These are phyloP conservation scores for Lophotis ruficrista DNA, from an alignment of 2,113 vertebrate genomes.

Conservation along the genomic window DNA sequence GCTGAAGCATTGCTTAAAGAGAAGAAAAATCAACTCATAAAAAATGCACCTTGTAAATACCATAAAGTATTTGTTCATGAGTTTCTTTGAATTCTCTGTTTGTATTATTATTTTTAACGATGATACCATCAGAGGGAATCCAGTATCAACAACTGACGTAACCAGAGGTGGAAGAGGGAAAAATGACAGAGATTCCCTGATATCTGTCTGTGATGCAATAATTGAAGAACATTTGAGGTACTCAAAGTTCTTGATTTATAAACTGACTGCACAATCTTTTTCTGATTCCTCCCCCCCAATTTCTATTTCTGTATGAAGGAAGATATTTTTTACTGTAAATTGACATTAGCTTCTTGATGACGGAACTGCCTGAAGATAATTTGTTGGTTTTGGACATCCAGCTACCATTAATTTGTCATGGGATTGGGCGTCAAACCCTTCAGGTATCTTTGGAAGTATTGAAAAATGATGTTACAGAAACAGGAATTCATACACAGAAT, in stretches of 20 bases:
- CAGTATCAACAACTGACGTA: neutral
- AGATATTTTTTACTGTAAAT: neutral
- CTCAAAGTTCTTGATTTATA: neutral
- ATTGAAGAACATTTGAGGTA: neutral
- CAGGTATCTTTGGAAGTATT: neutral
- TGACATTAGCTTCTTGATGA: neutral
- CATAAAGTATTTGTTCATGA: constrained; percentile 33
- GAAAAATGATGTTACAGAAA: neutral
- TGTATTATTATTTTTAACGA: constrained; percentile 35
- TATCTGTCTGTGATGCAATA: neutral
- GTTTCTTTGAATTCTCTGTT: constrained; percentile 51
- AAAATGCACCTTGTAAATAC: constrained; percentile 65
- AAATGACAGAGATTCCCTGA: neutral
- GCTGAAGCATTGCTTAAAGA: constrained; percentile 24
- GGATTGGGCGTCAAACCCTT: neutral
- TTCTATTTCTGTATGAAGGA: neutral
- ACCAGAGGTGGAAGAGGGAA: neutral
- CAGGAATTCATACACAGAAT: neutral
- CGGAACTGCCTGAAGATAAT: constrained; percentile 1
- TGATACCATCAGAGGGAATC: neutral
- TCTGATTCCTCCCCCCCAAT: neutral
- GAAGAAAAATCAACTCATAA: constrained; percentile 49
- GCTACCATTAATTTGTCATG: neutral
- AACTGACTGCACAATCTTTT: neutral
- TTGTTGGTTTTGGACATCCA: neutral